Evolutionary conservation across 2,113 vertebrate genomes (phyloP), one percentile per base, ranked within the genome.

Genomic region (Percopsis transmontana): DNA sequence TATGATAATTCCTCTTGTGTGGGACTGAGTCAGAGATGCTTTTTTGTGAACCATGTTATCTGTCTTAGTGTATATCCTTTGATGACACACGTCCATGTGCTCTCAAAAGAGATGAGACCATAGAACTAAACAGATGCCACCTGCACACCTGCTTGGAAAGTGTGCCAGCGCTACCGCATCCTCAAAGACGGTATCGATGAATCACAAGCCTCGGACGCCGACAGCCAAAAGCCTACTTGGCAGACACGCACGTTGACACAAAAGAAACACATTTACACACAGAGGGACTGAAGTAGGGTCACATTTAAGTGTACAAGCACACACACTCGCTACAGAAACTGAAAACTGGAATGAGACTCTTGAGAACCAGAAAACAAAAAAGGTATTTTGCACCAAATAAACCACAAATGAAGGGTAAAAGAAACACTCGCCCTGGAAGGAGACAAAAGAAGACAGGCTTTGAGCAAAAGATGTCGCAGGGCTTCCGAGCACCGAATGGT

Each of bases 61-160:
- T n/a, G 14, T 3, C 58, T 14, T 33, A 20, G 58, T 72, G 40
- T 50, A 16, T 50, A 20, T 4, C 64, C 48, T 68, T 71, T 59
- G 39, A 20, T 62, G 62, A 12, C 45, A 48, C 6, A 15, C 14
- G 45, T 48, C 45, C 16, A 18, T 8, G 7, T n/a, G 2, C 45
- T 16, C 45, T 18, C 15, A 48, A 48, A 48, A 15, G 45, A n/a
- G 45, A 47, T 18, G 45, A 16, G 16, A 48, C 15, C 45, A 48
- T 5, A 47, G 15, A 47, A n/a, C n/a, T n/a, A n/a, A n/a, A n/a
- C n/a, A n/a, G 45, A 47, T 47, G 45, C 16, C 45, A 47, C 45
- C 14, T 47, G 45, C 45, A 47, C 3, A 6, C 45, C 14, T 48
- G 16, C n/a, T 48, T 16, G 45, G 12, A n/a, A 9, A 44, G 42